Evolutionary conservation across 37 sponge, comb jelly and placozoan genomes (phyloP).

Genomic region (Cladorhizidae sp.): DNA sequence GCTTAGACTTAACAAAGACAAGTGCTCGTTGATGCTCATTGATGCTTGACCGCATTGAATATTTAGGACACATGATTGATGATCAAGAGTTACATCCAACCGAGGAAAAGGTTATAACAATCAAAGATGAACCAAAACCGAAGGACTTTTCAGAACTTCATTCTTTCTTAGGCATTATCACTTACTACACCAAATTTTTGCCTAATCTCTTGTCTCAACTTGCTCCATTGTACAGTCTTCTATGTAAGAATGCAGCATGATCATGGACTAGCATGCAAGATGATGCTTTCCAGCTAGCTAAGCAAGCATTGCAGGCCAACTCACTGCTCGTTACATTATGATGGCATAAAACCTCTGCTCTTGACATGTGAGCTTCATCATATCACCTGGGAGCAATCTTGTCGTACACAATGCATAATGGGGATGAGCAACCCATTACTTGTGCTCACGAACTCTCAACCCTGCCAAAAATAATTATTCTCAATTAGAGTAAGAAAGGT

Average conservation of each 20-base stretch:
- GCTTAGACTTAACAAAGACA: too few species aligned
- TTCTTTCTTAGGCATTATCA: not conserved
- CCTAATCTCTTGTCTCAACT: constrained; percentile 34
- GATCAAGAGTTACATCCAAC: not conserved
- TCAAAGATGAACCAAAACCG: not conserved
- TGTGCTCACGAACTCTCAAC: constrained; percentile 8
- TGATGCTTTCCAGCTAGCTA: too few species aligned
- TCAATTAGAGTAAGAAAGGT: not conserved
- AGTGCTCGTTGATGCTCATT: too few species aligned
- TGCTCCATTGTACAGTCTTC: too few species aligned
- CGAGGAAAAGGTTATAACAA: not conserved
- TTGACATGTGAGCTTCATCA: constrained; percentile 59
- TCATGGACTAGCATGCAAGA: constrained; percentile 25
- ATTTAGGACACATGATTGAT: too few species aligned
- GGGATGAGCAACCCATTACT: too few species aligned
- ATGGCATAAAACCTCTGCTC: constrained; percentile 26
- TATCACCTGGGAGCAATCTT: too few species aligned
- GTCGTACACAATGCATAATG: too few species aligned
- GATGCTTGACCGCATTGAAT: too few species aligned
- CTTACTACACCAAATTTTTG: not conserved
- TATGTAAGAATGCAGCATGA: constrained; percentile 16
- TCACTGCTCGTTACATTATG: constrained; percentile 40
- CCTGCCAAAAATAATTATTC: too few species aligned
- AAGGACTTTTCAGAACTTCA: not conserved
- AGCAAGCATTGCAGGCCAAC: too few species aligned